Conservation (phyloP, 92 coral and sea anemone species). For the Pocillopora meandrina region DNA sequence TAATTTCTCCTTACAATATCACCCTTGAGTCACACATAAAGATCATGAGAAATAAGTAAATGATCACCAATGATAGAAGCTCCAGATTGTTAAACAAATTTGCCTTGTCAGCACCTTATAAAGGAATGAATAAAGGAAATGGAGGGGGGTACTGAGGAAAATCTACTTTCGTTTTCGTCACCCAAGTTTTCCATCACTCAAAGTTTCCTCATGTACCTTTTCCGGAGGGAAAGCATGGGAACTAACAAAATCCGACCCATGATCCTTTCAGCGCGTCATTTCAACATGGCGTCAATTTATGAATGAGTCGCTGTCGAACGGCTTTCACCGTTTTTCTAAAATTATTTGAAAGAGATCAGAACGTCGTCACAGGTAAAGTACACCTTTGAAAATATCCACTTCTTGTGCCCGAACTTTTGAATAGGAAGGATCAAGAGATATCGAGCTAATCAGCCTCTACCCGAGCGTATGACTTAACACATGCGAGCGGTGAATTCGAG, state of each 20-base stretch:
- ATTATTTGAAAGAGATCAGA: not conserved
- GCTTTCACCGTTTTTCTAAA: not conserved
- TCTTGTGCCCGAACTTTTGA: not conserved
- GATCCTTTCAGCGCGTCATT: slow-evolving; percentile 4
- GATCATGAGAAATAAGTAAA: too few species aligned
- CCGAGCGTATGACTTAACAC: not conserved
- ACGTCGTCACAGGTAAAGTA: not conserved
- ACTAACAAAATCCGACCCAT: slow-evolving; percentile 10
- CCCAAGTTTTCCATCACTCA: too few species aligned
- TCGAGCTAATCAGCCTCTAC: not conserved
- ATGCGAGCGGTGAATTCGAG: too few species aligned
- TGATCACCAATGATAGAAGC: too few species aligned
- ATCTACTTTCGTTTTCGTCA: not conserved
- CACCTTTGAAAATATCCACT: not conserved
- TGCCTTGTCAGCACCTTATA: too few species aligned
- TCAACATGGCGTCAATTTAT: slow-evolving; percentile 28
- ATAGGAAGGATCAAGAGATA: not conserved
- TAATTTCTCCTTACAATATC: too few species aligned
- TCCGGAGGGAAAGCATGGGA: not conserved
- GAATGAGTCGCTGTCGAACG: not conserved
- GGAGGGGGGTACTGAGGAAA: too few species aligned
- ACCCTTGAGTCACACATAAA: too few species aligned
- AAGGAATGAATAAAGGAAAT: too few species aligned
- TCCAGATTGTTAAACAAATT: too few species aligned
- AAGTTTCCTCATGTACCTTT: too few species aligned